Conservation (phyloP, 2,888 invertebrate species). For the Cepaea hortensis region DNA sequence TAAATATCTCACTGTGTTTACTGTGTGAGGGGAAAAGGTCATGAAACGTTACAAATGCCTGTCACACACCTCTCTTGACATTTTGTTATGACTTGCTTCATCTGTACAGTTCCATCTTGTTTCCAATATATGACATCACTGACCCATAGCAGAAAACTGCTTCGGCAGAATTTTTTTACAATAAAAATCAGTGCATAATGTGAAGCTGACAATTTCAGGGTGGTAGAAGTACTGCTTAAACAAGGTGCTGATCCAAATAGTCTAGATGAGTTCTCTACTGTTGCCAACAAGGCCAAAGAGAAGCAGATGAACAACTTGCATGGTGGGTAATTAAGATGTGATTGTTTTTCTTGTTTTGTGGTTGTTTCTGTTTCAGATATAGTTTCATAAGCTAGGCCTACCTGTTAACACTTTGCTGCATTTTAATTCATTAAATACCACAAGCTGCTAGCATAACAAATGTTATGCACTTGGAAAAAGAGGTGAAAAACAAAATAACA, state of each 20-base stretch:
- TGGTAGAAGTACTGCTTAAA: constrained; percentile 75
- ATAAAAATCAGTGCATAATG: no score
- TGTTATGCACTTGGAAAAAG: no score
- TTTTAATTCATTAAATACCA: neutral
- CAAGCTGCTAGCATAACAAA: neutral
- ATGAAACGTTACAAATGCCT: no score
- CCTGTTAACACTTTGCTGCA: neutral
- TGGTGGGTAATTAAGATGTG: constrained; percentile 77
- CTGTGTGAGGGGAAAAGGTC: no score
- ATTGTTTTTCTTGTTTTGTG: neutral
- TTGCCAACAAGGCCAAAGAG: constrained; percentile 82
- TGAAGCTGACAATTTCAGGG: constrained; percentile 61
- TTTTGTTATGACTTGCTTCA: no score
- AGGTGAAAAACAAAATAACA: no score
- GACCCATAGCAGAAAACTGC: no score
- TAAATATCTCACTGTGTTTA: no score
- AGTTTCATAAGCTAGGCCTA: neutral
- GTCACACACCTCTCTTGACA: no score
- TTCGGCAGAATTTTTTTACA: no score
- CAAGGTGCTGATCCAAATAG: constrained; percentile 88
- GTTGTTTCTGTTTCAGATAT: neutral
- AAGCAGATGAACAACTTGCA: constrained; percentile 85
- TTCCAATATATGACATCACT: no score
- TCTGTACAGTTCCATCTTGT: no score
- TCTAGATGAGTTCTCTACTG: constrained; percentile 86